Evolutionary conservation across 2,888 invertebrate species (phyloP).

Genomic region (Ryuthela nishihirai): DNA sequence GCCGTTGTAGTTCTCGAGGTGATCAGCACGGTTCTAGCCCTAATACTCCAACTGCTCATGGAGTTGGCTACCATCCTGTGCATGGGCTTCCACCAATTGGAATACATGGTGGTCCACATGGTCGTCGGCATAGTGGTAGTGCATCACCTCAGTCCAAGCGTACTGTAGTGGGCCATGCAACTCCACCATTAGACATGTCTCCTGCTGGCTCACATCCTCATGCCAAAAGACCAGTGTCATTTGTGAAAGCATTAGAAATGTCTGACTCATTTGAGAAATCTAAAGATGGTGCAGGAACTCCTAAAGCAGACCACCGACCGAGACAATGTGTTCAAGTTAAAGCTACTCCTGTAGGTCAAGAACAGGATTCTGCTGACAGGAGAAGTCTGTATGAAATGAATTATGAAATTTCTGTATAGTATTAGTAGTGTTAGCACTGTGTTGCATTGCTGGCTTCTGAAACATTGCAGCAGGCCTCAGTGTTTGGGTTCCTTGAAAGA

Average conservation of each 20-base stretch:
- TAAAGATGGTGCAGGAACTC: neutral
- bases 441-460: no score
- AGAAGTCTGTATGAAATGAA: slow-evolving; percentile 43
- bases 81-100: neutral
- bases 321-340: slow-evolving; percentile 17
- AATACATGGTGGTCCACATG: neutral
- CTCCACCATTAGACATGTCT: slow-evolving; percentile 15
- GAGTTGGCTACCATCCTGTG: neutral
- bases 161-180: slow-evolving; percentile 9
- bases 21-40: slow-evolving; percentile 5
- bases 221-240: slow-evolving; percentile 28
- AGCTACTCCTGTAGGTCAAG: slow-evolving; percentile 3
- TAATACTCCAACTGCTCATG: slow-evolving; percentile 8
- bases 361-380: slow-evolving; percentile 18
- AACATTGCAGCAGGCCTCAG: no score
- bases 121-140: neutral
- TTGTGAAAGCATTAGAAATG: slow-evolving; percentile 51
- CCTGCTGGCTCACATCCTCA: slow-evolving; percentile 14
- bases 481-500: no score
- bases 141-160: slow-evolving; percentile 23
- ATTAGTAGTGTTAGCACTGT: no score
- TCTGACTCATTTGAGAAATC: slow-evolving; percentile 46
- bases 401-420: slow-evolving; percentile 43
- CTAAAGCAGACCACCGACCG: slow-evolving; percentile 11
- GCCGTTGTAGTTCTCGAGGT: neutral